Evolutionary conservation across 2,113 vertebrate genomes (phyloP).

Genomic region (Perca schrenkii): DNA sequence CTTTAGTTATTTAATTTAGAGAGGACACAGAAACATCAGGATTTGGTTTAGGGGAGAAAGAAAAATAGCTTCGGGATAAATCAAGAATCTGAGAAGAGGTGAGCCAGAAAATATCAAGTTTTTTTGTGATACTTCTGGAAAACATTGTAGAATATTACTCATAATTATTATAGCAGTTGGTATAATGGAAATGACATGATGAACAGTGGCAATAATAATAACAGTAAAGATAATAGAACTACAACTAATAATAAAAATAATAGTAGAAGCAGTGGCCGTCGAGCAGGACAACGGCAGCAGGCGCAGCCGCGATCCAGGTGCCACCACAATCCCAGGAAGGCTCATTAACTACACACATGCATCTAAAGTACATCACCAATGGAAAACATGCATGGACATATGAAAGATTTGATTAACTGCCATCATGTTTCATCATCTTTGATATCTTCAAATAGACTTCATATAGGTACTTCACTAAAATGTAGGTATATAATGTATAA

Average conservation of each 20-base stretch:
- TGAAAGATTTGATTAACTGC: not conserved
- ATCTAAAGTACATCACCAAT: constrained; percentile 11
- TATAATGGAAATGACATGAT: no score
- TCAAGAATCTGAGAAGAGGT: constrained; percentile 1
- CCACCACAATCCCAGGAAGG: no score
- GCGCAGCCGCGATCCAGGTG: no score
- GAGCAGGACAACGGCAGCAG: no score
- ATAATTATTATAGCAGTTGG: no score
- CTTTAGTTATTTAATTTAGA: constrained; percentile 46
- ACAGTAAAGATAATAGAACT: no score
- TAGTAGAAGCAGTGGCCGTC: no score
- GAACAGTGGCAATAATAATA: no score
- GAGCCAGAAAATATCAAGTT: constrained; percentile 40
- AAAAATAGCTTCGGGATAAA: constrained; percentile 36
- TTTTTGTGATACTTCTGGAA: constrained; percentile 15
- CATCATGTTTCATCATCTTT: not conserved
- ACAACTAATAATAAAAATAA: no score
- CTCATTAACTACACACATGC: constrained; percentile 33
- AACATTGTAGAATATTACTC: not conserved
- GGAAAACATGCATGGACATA: constrained; percentile 40
- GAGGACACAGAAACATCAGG: constrained; percentile 53
- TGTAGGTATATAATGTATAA: not conserved
- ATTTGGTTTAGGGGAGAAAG: constrained; percentile 29
- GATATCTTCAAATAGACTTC: not conserved
- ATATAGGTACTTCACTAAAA: not conserved